A percentile compares a stretch with the other conserved stretches of the same genome.
Evolutionary conservation across 2,113 vertebrate genomes (phyloP).

Genomic region (Ophthalmolycus amberensis): DNA sequence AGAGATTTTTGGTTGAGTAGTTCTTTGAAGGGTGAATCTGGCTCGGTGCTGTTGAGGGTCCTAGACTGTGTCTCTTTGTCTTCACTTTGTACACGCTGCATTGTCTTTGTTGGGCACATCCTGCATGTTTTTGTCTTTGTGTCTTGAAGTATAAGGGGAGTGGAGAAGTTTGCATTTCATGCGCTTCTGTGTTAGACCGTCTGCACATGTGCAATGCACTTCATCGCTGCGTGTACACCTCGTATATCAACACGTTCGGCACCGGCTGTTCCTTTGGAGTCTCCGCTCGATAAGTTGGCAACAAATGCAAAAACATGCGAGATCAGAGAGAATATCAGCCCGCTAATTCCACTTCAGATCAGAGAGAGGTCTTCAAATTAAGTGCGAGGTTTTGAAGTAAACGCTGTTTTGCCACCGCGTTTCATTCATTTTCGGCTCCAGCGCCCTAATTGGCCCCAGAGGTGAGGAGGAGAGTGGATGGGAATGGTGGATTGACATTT

Average conservation of each 20-base stretch:
- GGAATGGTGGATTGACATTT: slow-evolving; percentile 62
- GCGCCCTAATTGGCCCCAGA: slow-evolving; percentile 76
- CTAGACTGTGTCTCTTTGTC: background rate
- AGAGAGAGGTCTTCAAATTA: slow-evolving; percentile 73
- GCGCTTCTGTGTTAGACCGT: background rate
- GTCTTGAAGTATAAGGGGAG: background rate
- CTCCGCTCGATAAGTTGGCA: slow-evolving; percentile 59
- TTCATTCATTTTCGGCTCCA: slow-evolving; percentile 71
- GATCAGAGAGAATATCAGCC: slow-evolving; percentile 71
- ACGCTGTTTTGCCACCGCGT: slow-evolving; percentile 71
- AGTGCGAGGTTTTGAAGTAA: slow-evolving; percentile 72
- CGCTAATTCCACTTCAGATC: slow-evolving; percentile 71
- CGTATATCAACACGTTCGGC: background rate
- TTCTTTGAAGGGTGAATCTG: background rate
- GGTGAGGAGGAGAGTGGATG: slow-evolving; percentile 63
- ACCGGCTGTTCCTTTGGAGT: slow-evolving; percentile 39
- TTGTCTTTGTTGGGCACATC: background rate
- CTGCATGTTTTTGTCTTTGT: background rate
- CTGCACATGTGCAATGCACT: background rate
- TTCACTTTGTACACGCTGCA: background rate
- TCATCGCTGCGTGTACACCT: background rate
- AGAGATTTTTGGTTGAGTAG: background rate
- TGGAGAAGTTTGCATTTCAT: background rate
- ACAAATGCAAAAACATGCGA: slow-evolving; percentile 66
- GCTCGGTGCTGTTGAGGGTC: background rate